phyloP scores from a whole-genome alignment of 1,140 invertebrate genomes.

The Zaprionus africanus region DNA sequence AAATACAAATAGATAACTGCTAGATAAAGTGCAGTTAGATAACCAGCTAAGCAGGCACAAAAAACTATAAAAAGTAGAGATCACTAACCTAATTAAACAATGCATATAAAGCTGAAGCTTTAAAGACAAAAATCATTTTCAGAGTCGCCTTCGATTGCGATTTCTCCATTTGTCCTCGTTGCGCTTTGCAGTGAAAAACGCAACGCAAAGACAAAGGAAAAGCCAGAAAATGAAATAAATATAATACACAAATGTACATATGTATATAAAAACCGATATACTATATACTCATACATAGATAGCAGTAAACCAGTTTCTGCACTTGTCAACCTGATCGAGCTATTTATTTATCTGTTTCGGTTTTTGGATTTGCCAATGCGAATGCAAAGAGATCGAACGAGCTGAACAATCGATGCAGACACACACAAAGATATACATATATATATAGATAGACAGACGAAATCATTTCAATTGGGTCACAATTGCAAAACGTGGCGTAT shows the following conservation, averaged over 20 bases:
- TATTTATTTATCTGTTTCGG: slow-evolving; percentile 25
- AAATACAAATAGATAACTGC: not conserved
- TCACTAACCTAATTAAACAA: not conserved
- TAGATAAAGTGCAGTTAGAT: no score
- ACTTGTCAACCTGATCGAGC: slow-evolving; percentile 32
- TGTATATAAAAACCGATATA: not conserved
- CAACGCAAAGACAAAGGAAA: slow-evolving; percentile 3
- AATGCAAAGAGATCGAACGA: slow-evolving; percentile 11
- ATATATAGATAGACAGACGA: not conserved
- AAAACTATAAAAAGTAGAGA: not conserved
- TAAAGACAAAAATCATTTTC: not conserved
- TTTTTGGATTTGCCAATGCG: slow-evolving; percentile 4
- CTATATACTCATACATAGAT: not conserved
- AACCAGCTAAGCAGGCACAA: no score
- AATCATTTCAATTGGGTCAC: slow-evolving; percentile 45
- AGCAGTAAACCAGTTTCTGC: slow-evolving; percentile 33
- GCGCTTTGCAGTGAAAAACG: slow-evolving; percentile 6
- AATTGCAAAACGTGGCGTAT: slow-evolving; percentile 45
- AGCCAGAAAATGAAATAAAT: slow-evolving; percentile 7
- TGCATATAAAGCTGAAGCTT: not conserved
- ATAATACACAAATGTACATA: slow-evolving; percentile 3
- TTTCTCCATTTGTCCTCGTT: slow-evolving; percentile 30
- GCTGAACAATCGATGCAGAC: slow-evolving; percentile 24
- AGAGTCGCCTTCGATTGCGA: not conserved
- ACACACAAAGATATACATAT: slow-evolving; percentile 5